Evolutionary conservation across 2,113 vertebrate genomes (phyloP), one percentile per base, ranked within the genome.

Genomic region (Meleagris gallopavo): DNA sequence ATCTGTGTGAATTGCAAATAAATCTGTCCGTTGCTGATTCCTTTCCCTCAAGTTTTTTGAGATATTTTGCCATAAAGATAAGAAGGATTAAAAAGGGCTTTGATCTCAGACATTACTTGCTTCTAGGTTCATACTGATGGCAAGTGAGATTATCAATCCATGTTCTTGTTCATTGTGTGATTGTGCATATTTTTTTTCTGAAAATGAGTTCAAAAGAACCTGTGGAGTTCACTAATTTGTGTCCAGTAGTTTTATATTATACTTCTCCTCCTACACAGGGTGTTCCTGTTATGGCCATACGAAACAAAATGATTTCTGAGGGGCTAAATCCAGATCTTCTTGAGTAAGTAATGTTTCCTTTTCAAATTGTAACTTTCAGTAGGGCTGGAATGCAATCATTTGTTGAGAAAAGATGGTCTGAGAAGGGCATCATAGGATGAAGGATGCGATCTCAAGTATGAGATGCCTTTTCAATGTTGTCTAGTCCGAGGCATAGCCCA

Each of bases 261-360:
- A 90, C 46, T 83, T 83, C 15, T 86, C 5, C 48, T 95, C 29
- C 67, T 70, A 5, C 34, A n/a, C 95, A 99, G 99, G 99, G 99
- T 55, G 99, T 99, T 97, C 99, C 99, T 60, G 98, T 98, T n/a
- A 98, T 99, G 99, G 99, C 99, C 58, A 99, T 99, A 97, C 98
- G 98, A 97, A 99, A 99, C 96, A 99, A 99, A 98, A 99, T 99
- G 99, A 95, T 99, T 83, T 95, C 98, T 70, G 99, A 99, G 94
- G 99, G 99, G 64, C 97, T 99, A 88, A 98, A 99, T 95, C 99
- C 99, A 18, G 98, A 97, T 96, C 97, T 99, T 96, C 98, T 99
- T 1, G 99, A 99, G 99, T 99, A 97, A 99, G 99, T 98, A 95
- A 89, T 50, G 87, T 16, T 69, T 65, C 61, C 85, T 16, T 69